These are phyloP conservation scores for Xanthorhoe designata DNA, from an alignment of 2,888 invertebrate species.

Conservation along the genomic window DNA sequence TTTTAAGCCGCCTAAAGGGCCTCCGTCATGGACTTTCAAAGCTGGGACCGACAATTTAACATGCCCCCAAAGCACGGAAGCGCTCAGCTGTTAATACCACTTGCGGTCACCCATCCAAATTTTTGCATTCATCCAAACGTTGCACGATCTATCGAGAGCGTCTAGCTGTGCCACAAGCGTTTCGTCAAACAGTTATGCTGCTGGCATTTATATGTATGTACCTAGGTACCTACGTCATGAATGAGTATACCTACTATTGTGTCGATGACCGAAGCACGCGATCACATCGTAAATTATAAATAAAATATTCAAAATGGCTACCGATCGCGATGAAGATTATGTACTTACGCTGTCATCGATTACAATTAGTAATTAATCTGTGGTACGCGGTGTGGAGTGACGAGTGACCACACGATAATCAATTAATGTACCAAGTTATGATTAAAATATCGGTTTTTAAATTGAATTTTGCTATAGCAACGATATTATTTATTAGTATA, in stretches of 20 bases:
- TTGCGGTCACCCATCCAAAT: too few species aligned
- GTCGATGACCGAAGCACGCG: conserved; percentile 21
- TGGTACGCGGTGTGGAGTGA: not conserved
- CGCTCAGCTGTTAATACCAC: too few species aligned
- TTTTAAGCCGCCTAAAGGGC: too few species aligned
- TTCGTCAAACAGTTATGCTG: too few species aligned
- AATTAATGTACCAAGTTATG: not conserved
- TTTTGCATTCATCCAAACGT: too few species aligned
- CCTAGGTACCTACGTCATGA: not conserved
- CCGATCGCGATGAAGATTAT: conserved; percentile 9
- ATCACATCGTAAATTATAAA: conserved; percentile 21
- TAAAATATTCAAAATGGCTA: conserved; percentile 22
- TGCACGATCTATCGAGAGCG: too few species aligned
- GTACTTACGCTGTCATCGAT: not conserved
- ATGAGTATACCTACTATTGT: conserved; percentile 14
- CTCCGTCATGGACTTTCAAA: too few species aligned
- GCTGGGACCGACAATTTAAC: too few species aligned
- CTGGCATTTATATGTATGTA: too few species aligned
- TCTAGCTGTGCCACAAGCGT: too few species aligned
- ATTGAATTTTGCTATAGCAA: not conserved
- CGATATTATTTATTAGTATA: too few species aligned
- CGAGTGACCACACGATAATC: not conserved
- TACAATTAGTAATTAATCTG: not conserved
- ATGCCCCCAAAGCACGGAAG: too few species aligned
- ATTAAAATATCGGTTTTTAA: not conserved